A percentile compares a stretch with the other conserved stretches of the same genome.
These are phyloP conservation scores for Burhinus bistriatus DNA, from an alignment of 2,113 vertebrate species.

Conservation along the genomic window DNA sequence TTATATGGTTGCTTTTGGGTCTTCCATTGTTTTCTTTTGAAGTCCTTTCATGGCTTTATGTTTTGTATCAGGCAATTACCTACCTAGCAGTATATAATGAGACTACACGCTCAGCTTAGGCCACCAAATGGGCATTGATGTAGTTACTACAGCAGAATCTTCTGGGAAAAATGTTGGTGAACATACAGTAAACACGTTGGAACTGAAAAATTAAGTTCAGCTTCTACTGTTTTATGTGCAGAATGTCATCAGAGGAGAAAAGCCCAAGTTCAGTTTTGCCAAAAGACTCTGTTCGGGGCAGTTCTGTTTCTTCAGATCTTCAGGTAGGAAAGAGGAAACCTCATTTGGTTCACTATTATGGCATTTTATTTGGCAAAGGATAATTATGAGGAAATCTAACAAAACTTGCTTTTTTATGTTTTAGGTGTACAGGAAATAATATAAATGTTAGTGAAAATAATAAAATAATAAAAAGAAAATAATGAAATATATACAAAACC, in stretches of 20 bases:
- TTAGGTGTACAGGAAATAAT: not conserved
- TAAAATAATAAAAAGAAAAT: too few relatives aligned
- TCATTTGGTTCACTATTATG: not conserved
- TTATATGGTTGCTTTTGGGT: not conserved
- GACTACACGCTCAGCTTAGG: not conserved
- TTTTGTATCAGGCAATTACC: not conserved
- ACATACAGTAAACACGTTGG: not conserved
- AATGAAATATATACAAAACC: too few relatives aligned
- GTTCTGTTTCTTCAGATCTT: conserved; percentile 85
- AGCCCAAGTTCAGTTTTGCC: conserved; percentile 74
- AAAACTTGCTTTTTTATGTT: not conserved
- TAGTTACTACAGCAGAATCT: not conserved
- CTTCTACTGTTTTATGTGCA: conserved; percentile 60
- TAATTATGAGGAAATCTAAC: not conserved
- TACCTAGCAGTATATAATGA: not conserved
- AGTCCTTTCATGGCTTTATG: not conserved
- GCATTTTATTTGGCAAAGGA: not conserved
- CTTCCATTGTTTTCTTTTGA: not conserved
- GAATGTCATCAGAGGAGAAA: conserved; percentile 89
- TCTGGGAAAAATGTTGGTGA: not conserved
- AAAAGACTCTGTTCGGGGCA: conserved; percentile 78
- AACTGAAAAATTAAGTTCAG: conserved; percentile 31
- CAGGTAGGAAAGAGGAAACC: conserved; percentile 76
- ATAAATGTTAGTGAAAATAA: not conserved
- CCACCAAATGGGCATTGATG: not conserved